phyloP scores from a whole-genome alignment of 1,140 invertebrate genomes.

The Neodiprion virginianus region DNA sequence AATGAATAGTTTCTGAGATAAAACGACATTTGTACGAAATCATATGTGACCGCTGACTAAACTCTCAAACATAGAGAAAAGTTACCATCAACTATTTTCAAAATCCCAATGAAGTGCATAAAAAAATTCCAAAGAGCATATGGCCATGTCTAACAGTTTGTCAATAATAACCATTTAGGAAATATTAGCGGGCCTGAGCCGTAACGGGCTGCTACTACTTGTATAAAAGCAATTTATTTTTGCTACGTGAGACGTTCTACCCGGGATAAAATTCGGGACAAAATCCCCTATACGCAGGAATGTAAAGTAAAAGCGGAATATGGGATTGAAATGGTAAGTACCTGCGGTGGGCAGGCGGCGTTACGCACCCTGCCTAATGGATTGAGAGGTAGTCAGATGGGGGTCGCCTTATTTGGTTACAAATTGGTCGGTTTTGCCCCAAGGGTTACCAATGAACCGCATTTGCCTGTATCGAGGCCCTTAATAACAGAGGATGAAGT shows the following conservation, averaged over 20 bases:
- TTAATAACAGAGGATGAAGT: background rate
- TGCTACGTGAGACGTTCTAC: no score
- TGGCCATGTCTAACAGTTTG: no score
- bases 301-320: constrained; percentile 33
- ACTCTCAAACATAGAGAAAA: no score
- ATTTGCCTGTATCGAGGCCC: constrained; percentile 4
- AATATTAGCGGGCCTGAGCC: no score
- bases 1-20: no score
- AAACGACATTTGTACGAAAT: no score
- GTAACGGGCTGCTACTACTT: no score
- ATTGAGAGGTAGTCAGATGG: constrained; percentile 31
- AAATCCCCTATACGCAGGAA: constrained; percentile 24
- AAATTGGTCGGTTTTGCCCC: constrained; percentile 34
- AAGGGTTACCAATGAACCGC: constrained; percentile 6
- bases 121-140: no score
- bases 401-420: constrained; percentile 45
- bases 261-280: background rate
- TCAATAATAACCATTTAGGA: no score
- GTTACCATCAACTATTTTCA: background rate
- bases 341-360: constrained; percentile 24
- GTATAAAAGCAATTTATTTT: no score
- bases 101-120: background rate
- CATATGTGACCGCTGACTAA: no score
- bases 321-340: constrained; percentile 33
- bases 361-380: constrained; percentile 37